These are phyloP conservation scores for Cladopsammia gracilis DNA, from an alignment of 64 coral and sea anemone species.

Conservation along the genomic window DNA sequence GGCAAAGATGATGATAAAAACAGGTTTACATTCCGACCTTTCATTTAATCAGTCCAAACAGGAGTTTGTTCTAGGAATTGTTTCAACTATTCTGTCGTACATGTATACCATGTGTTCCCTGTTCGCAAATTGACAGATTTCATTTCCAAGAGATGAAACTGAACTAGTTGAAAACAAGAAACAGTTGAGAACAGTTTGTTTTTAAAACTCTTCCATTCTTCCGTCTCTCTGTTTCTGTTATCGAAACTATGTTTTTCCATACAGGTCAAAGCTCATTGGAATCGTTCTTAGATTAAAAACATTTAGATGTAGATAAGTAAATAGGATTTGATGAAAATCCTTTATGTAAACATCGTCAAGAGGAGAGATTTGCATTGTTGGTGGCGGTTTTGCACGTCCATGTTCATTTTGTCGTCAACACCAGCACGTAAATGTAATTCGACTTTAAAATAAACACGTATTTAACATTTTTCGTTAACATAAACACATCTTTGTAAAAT, in stretches of 20 bases:
- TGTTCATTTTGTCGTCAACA: neutral
- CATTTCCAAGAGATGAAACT: too few species aligned
- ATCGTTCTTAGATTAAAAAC: neutral
- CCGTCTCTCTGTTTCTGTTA: conserved; percentile 13
- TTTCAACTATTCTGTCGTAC: neutral
- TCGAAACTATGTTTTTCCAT: conserved; percentile 5
- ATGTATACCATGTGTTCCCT: neutral
- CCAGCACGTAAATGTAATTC: too few species aligned
- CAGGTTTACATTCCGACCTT: neutral
- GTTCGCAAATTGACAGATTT: neutral
- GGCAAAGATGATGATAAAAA: neutral
- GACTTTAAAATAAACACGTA: neutral
- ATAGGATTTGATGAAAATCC: conserved; percentile 41
- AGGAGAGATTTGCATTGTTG: neutral
- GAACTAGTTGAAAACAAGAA: neutral
- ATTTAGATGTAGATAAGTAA: neutral
- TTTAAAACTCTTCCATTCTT: conserved; percentile 39
- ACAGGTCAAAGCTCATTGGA: neutral
- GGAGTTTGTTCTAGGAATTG: too few species aligned
- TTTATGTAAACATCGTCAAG: neutral
- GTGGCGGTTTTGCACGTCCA: neutral
- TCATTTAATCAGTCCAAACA: neutral
- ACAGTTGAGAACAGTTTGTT: neutral
- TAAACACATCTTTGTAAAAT: neutral
- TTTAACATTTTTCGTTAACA: neutral